These are phyloP conservation scores for Florisuga fusca DNA, from an alignment of 2,797 vertebrate genomes.

Conservation along the genomic window DNA sequence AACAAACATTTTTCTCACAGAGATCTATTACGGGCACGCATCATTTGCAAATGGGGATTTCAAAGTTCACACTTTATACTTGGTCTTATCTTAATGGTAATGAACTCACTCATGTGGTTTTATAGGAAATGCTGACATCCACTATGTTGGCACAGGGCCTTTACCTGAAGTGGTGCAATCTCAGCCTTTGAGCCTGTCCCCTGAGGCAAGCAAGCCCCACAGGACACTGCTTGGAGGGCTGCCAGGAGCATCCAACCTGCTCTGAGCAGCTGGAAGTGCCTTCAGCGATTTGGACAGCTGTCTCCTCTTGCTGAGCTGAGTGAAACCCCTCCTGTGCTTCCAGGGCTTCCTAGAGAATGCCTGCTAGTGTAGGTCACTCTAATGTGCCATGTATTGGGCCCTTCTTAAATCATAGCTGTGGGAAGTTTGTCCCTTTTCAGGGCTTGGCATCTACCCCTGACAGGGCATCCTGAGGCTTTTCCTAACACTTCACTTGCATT, in stretches of 20 bases:
- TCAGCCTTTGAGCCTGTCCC: background rate
- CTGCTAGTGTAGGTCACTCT: accelerated
- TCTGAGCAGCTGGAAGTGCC: background rate
- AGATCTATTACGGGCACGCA: background rate
- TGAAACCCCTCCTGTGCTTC: background rate
- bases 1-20: background rate
- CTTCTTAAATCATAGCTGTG: background rate
- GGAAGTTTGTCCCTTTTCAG: background rate
- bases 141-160: background rate
- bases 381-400: background rate
- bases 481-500: background rate
- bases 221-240: background rate
- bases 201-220: background rate
- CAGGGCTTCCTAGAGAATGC: background rate
- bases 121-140: conserved; percentile 24
- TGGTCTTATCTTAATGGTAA: conserved; percentile 51
- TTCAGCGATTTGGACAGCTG: background rate
- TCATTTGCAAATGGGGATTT: background rate
- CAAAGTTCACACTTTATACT: conserved; percentile 64
- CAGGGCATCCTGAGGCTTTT: background rate
- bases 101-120: background rate
- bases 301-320: background rate
- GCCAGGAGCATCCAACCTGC: background rate
- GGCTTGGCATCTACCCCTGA: background rate
- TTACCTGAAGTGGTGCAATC: background rate